Conservation (phyloP, 2,113 vertebrate genomes). For the Dipodomys ordii region DNA sequence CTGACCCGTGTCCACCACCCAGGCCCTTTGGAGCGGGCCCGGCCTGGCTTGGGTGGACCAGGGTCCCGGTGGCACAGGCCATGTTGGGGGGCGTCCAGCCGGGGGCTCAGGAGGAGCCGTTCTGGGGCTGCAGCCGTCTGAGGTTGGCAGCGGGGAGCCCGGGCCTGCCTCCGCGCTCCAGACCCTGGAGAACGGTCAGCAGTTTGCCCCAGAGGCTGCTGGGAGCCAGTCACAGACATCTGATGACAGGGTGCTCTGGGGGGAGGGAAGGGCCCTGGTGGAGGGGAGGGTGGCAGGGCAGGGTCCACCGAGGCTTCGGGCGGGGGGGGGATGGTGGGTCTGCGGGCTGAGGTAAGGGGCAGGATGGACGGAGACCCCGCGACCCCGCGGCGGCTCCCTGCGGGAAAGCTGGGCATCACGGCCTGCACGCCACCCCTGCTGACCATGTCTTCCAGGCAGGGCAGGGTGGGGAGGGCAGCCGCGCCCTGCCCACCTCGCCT, state of each 20-base stretch:
- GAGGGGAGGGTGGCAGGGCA: not conserved
- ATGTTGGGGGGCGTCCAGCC: too few relatives aligned
- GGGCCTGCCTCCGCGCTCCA: not conserved
- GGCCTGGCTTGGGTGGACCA: not conserved
- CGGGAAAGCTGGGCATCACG: not conserved
- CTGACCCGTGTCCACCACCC: not conserved
- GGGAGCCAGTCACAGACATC: not conserved
- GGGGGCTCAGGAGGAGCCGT: too few relatives aligned
- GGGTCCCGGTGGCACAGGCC: too few relatives aligned
- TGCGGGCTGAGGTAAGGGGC: not conserved
- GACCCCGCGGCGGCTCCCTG: not conserved
- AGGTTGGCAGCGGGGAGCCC: not conserved
- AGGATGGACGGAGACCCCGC: not conserved
- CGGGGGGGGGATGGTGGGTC: too few relatives aligned
- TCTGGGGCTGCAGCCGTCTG: not conserved
- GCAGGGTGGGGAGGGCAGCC: not conserved
- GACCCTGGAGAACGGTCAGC: slow-evolving; percentile 1
- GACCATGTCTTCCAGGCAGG: slow-evolving; percentile 67
- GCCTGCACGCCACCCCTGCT: slow-evolving; percentile 38
- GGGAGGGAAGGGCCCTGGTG: too few relatives aligned
- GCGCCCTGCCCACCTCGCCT: not conserved
- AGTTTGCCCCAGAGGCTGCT: not conserved
- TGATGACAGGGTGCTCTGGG: too few relatives aligned
- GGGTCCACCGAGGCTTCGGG: too few relatives aligned
- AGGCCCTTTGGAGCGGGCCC: not conserved